Evolutionary conservation across 1,140 invertebrate genomes (phyloP), one percentile per base, ranked within the genome.

Genomic region (Heliothis virescens): DNA sequence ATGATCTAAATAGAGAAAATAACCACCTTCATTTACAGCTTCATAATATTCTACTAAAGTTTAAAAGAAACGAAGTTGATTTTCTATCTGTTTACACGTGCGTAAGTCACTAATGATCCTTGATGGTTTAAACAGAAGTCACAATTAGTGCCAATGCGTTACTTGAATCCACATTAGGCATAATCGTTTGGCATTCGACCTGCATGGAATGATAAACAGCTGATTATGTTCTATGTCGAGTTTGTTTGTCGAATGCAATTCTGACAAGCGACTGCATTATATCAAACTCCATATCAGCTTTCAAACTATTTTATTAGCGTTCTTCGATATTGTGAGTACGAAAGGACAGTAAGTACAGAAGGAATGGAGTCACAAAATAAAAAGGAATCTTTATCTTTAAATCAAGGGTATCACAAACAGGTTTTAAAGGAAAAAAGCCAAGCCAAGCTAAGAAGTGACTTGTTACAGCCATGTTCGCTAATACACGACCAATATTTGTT

Each of bases 401-500:
- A 71, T 71, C 67, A 71, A 53, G 67, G 67, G 67, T 71, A 71
- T 71, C 67, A 71, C 48, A 71, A 71, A 71, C 67, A 48, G 67
- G 67, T 71, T 71, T 71, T 53, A 71, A 71, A 73, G 53, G 59
- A 77, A 57, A 80, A 83, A 79, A 79, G 72, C 72, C 59, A 71
- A 71, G 41, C 81, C 74, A 81, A 85, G 85, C 84, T 89, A 83
- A 87, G 86, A 89, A 91, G 89, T 89, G 87, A 90, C 83, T 89
- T 81, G 90, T 87, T 87, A 87, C 87, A 84, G 72, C 79, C 60
- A 69, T 67, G 57, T 60, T 80, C 85, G 83, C 88, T 93, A 91
- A 93, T 90, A 90, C 89, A 88, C 77, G 86, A 84, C 86, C 90
- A 93, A 93, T 93, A 93, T 93, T 93, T 91, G 89, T 84, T 80